A percentile compares a stretch with the other conserved stretches of the same genome.
These are phyloP conservation scores for Temnothorax longispinosus DNA, from an alignment of 1,140 invertebrate genomes.

Conservation along the genomic window DNA sequence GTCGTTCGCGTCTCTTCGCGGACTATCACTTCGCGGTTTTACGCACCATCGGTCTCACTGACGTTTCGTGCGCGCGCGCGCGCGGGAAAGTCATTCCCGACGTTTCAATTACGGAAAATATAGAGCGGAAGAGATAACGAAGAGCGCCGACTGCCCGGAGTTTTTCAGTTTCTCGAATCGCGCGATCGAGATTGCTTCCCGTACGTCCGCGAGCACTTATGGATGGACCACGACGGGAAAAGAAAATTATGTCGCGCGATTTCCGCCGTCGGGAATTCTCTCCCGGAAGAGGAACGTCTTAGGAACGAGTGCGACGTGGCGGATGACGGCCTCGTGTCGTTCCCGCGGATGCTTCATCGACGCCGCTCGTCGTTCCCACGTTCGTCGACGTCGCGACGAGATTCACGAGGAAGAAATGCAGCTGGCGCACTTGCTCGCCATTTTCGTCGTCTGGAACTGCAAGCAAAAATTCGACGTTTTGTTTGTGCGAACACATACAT, in stretches of 20 bases:
- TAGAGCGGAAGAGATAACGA: not conserved
- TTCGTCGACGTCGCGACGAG: not conserved
- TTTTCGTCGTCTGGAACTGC: conserved; percentile 53
- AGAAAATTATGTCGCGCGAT: not conserved
- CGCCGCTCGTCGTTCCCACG: conserved; percentile 28
- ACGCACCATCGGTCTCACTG: not conserved
- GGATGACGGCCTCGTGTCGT: conserved; percentile 22
- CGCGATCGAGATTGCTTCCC: not conserved
- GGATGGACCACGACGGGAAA: not conserved
- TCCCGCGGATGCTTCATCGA: conserved; percentile 48
- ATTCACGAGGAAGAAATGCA: conserved; percentile 41
- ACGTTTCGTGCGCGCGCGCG: not conserved
- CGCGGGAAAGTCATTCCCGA: conserved; percentile 18
- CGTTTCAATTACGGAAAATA: not conserved
- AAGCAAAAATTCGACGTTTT: conserved; percentile 34
- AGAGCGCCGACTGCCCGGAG: not conserved
- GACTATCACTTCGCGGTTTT: not conserved
- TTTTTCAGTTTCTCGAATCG: not conserved
- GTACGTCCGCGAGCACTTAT: not conserved
- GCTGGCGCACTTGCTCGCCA: conserved; percentile 27
- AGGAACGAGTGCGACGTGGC: conserved; percentile 4
- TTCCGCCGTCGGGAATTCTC: not conserved
- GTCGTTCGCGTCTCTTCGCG: not conserved
- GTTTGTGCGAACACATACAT: not conserved
- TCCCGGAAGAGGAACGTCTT: not conserved